Percentiles rank a stretch among this genome's conserved stretches.
phyloP scores from a whole-genome alignment of 2,888 invertebrate genomes.

The Agrenia bidenticulata region DNA sequence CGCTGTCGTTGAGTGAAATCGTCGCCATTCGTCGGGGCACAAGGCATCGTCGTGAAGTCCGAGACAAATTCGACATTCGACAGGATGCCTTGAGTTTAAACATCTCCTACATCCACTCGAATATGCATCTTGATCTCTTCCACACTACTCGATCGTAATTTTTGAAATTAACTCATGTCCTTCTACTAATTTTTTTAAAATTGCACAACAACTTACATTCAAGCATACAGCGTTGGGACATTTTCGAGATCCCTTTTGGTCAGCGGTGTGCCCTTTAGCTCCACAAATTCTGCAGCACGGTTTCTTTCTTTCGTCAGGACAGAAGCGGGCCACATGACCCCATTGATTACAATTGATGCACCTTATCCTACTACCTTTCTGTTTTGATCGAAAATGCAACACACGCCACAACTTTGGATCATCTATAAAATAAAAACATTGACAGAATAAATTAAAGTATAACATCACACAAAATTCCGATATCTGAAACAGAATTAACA shows the following conservation, averaged over 20 bases:
- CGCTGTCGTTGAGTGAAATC: slow-evolving; percentile 30
- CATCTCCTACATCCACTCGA: slow-evolving; percentile 24
- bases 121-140: slow-evolving; percentile 9
- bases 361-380: neutral
- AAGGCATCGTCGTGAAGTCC: slow-evolving; percentile 14
- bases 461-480: neutral
- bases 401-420: neutral
- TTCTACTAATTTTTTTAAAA: too few relatives aligned
- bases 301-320: slow-evolving; percentile 27
- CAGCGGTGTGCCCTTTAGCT: slow-evolving; percentile 21
- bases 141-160: slow-evolving; percentile 28
- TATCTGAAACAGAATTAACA: slow-evolving; percentile 14
- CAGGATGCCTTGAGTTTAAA: slow-evolving; percentile 12
- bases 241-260: slow-evolving; percentile 14
- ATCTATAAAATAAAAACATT: neutral
- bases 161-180: neutral
- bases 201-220: slow-evolving; percentile 33
- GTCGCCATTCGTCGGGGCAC: slow-evolving; percentile 38
- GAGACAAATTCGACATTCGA: slow-evolving; percentile 24
- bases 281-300: slow-evolving; percentile 30
- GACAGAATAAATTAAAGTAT: slow-evolving; percentile 5
- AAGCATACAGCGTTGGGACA: slow-evolving; percentile 28
- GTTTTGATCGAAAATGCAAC: neutral
- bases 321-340: slow-evolving; percentile 23
- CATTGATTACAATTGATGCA: slow-evolving; percentile 31